phyloP scores from a whole-genome alignment of 2,888 invertebrate genomes.

The Nomada fabriciana region DNA sequence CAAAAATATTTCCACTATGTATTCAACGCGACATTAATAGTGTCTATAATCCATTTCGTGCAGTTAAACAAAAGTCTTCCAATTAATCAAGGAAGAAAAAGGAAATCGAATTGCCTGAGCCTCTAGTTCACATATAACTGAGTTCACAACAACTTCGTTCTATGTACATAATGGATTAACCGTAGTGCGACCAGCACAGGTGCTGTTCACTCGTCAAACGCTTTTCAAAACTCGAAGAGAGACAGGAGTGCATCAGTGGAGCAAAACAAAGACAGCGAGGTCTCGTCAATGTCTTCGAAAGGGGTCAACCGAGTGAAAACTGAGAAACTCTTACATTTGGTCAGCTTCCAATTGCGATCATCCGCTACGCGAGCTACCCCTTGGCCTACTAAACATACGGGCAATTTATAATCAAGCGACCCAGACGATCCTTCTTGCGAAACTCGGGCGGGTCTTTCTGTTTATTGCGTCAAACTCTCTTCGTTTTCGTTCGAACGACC shows the following conservation, averaged over 20 bases:
- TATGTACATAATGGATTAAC: no score
- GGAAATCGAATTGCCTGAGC: no score
- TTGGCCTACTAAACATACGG: constrained; percentile 28
- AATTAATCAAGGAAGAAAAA: no score
- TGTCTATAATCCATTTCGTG: no score
- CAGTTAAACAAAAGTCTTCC: no score
- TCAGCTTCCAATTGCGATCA: constrained; percentile 70
- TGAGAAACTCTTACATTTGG: constrained; percentile 73
- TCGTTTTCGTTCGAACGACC: constrained; percentile 29
- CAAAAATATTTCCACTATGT: no score
- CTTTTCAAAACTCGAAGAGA: background rate
- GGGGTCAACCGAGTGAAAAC: constrained; percentile 20
- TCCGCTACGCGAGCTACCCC: constrained; percentile 6
- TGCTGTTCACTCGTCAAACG: background rate
- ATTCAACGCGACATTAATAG: no score
- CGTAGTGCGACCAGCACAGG: no score
- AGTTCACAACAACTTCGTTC: no score
- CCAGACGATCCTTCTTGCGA: constrained; percentile 7
- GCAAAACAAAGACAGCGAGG: background rate
- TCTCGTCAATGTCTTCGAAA: constrained; percentile 3
- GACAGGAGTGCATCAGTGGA: no score
- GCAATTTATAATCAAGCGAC: constrained; percentile 45
- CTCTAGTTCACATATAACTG: no score
- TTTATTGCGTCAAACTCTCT: background rate
- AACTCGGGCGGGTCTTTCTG: background rate